Conservation (phyloP, 92 coral and sea anemone species). For the Zoanthus gigantus region DNA sequence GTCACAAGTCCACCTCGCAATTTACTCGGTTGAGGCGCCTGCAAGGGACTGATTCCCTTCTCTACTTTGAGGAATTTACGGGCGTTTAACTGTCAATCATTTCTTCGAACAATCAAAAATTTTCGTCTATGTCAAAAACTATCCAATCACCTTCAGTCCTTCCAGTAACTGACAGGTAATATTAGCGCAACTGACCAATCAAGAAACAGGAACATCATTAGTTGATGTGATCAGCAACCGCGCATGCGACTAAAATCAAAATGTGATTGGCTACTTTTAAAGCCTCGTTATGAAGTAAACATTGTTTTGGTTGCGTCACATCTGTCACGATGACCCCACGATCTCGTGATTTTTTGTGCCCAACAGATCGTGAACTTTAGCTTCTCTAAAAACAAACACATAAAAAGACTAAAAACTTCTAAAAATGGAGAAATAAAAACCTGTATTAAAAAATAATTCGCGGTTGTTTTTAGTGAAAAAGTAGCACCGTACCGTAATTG, state of each 20-base stretch:
- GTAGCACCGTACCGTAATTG: too few relatives aligned
- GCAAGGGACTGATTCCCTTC: slow-evolving; percentile 38
- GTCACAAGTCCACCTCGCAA: slow-evolving; percentile 34
- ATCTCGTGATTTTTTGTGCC: too few relatives aligned
- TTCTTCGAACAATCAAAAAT: background rate
- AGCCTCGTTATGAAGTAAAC: too few relatives aligned
- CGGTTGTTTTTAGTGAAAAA: too few relatives aligned
- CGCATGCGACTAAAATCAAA: background rate
- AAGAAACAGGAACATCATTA: slow-evolving; percentile 1
- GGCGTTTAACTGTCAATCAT: background rate
- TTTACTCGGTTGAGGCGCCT: slow-evolving; percentile 23
- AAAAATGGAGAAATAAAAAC: too few relatives aligned
- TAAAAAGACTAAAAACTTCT: too few relatives aligned
- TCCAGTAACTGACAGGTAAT: slow-evolving; percentile 56
- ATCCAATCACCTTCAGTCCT: background rate
- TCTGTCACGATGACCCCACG: too few relatives aligned
- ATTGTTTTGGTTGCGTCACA: too few relatives aligned
- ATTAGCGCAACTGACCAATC: slow-evolving; percentile 57
- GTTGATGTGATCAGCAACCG: background rate
- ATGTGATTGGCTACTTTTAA: background rate
- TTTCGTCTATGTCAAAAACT: background rate
- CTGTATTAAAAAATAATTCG: too few relatives aligned
- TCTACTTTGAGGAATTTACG: background rate
- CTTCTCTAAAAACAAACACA: too few relatives aligned
- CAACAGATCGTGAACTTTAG: too few relatives aligned